Evolutionary conservation across 2,888 invertebrate genomes (phyloP).

Genomic region (Cosmopolites sordidus): DNA sequence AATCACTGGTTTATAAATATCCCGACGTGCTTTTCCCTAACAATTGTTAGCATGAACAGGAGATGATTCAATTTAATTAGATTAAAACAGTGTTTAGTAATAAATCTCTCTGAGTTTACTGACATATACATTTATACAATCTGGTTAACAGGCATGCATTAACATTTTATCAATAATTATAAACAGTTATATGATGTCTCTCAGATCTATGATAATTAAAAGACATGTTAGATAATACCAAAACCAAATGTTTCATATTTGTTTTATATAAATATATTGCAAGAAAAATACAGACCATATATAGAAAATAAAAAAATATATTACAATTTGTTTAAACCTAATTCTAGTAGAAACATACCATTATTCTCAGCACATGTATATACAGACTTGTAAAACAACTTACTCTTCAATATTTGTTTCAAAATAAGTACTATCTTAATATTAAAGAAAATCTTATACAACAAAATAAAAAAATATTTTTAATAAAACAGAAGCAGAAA

Average conservation of each 20-base stretch:
- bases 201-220: neutral
- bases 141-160: too few relatives aligned
- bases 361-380: constrained; percentile 4
- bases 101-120: too few relatives aligned
- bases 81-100: too few relatives aligned
- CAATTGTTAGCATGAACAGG: neutral
- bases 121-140: too few relatives aligned
- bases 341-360: constrained; percentile 9
- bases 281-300: constrained; percentile 29
- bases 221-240: constrained; percentile 27
- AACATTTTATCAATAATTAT: too few relatives aligned
- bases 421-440: constrained; percentile 10
- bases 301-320: constrained; percentile 30
- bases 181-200: too few relatives aligned
- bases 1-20: too few relatives aligned
- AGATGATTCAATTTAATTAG: too few relatives aligned
- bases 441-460: constrained; percentile 13
- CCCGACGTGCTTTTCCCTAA: too few relatives aligned
- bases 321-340: constrained; percentile 16
- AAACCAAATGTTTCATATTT: constrained; percentile 23
- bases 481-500: neutral
- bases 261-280: constrained; percentile 22
- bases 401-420: neutral
- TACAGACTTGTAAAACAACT: neutral
- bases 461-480: constrained; percentile 6